Conservation (phyloP, 23 tunicate genomes). For the Oikopleura albicans region DNA sequence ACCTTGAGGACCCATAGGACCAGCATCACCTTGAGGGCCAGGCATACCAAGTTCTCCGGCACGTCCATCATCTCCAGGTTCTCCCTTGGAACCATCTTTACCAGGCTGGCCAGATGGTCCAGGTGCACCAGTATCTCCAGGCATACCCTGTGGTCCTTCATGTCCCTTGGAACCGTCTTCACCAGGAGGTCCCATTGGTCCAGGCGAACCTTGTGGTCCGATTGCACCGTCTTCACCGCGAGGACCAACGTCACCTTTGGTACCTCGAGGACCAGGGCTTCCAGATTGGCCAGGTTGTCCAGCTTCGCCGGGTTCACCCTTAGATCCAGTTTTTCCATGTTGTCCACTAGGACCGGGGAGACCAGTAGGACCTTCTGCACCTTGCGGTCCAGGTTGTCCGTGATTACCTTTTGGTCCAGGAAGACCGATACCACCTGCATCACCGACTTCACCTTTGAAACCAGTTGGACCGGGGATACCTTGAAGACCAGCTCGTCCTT, state of each 20-base stretch:
- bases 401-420: background rate
- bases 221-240: background rate
- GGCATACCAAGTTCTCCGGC: background rate
- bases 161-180: slow-evolving; percentile 16
- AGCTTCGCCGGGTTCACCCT: slow-evolving; percentile 56
- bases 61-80: slow-evolving; percentile 4
- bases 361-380: slow-evolving; percentile 68
- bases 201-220: slow-evolving; percentile 26
- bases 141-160: slow-evolving; percentile 30
- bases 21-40: slow-evolving; percentile 85
- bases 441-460: slow-evolving; percentile 8
- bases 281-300: slow-evolving; percentile 19
- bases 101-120: background rate
- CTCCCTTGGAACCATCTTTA: background rate
- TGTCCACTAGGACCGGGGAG: slow-evolving; percentile 37
- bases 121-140: slow-evolving; percentile 21
- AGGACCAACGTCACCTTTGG: slow-evolving; percentile 6
- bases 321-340: background rate
- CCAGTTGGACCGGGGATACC: slow-evolving; percentile 16
- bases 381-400: background rate
- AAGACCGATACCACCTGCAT: background rate
- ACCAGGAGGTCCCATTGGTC: slow-evolving; percentile 15
- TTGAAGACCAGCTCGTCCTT: slow-evolving; percentile 6
- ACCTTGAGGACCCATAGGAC: slow-evolving; percentile 39
- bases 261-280: slow-evolving; percentile 18